Percentiles rank a stretch among this genome's conserved stretches.
Conservation (phyloP, 2,113 vertebrate genomes). For the Picathartes gymnocephalus region DNA sequence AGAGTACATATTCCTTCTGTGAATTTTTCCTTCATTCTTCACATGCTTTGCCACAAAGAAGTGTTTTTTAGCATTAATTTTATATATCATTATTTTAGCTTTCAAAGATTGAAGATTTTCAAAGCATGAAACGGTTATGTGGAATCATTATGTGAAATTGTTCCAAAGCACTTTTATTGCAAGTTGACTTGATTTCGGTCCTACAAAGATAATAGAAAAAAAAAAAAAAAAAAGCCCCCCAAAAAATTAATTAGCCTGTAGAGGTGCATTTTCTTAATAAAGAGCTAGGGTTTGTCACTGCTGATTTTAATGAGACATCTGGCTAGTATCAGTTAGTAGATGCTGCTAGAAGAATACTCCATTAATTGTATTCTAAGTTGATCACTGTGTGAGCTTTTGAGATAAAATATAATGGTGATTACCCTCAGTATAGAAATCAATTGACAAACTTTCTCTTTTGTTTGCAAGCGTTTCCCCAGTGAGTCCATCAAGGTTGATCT, state of each 20-base stretch:
- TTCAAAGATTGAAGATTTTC: not conserved
- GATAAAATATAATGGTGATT: constrained; percentile 61
- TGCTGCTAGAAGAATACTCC: constrained; percentile 57
- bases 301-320: constrained; percentile 70
- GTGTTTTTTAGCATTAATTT: not conserved
- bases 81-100: not conserved
- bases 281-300: constrained; percentile 54
- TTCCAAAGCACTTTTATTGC: constrained; percentile 15
- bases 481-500: constrained; percentile 36
- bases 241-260: constrained; percentile 42
- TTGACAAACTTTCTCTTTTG: constrained; percentile 58
- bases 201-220: constrained; percentile 46
- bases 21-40: not conserved
- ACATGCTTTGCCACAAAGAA: not conserved
- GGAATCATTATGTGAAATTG: not conserved
- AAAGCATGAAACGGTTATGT: not conserved
- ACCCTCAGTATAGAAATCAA: constrained; percentile 35
- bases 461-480: not conserved
- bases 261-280: constrained; percentile 55
- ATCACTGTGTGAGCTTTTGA: constrained; percentile 46
- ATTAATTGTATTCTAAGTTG: constrained; percentile 39
- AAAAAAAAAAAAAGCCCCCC: constrained; percentile 15
- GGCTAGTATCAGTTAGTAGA: constrained; percentile 59
- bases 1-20: not conserved
- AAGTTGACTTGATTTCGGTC: constrained; percentile 61